Conservation (phyloP, 1,140 invertebrate species). For the Macrosteles quadrilineatus region DNA sequence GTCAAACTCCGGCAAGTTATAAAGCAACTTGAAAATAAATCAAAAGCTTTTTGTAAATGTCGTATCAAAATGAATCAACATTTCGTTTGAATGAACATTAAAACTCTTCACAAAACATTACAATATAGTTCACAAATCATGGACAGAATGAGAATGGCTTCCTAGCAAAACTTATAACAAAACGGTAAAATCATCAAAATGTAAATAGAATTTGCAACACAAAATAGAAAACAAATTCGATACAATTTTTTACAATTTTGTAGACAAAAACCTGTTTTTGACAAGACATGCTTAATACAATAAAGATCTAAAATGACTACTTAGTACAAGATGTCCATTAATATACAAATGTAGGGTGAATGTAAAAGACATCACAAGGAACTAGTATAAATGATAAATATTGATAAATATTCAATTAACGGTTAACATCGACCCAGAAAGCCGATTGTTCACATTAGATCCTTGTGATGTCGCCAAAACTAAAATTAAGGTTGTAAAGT, state of each 20-base stretch:
- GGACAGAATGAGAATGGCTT: no score
- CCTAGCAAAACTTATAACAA: no score
- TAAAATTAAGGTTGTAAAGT: conserved; percentile 19
- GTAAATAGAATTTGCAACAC: not conserved
- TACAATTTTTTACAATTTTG: not conserved
- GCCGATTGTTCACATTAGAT: not conserved
- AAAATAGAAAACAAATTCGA: not conserved
- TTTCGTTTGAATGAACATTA: no score
- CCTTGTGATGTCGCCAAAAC: conserved; percentile 24
- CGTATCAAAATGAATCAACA: not conserved
- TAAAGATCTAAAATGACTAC: not conserved
- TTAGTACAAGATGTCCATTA: not conserved
- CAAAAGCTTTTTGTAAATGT: not conserved
- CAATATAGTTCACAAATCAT: no score
- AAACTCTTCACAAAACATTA: no score
- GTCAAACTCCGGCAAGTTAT: not conserved
- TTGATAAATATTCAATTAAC: not conserved
- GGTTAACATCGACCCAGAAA: not conserved
- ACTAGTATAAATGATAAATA: not conserved
- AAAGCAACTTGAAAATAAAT: not conserved
- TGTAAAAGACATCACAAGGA: not conserved
- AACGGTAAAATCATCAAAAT: not conserved
- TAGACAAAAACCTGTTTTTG: not conserved
- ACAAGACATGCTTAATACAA: not conserved
- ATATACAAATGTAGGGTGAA: no score